Evolutionary conservation across 2,888 invertebrate genomes (phyloP), one percentile per base, ranked within the genome.

Genomic region (Diaprepes abbreviatus): DNA sequence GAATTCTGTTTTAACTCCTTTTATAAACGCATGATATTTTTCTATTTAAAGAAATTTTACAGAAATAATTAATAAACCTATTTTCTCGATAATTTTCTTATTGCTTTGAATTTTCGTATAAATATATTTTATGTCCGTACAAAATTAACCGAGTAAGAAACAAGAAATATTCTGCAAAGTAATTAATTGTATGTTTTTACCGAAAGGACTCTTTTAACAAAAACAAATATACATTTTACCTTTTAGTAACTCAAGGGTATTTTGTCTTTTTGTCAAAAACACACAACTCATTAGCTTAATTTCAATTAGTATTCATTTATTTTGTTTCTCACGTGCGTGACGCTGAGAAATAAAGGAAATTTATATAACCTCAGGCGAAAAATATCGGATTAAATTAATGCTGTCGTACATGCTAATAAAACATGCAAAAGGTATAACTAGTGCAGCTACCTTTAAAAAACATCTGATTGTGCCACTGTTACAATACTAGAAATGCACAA

Each of bases 271-370:
- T 60, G 33, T 16, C 59, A 48, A 33, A 60, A 54, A 31, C 31
- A 54, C 14, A 50, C 35, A 54, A 54, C 33, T 54, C 54, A 54
- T 54, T 54, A 54, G 54, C 35, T 10, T 54, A 31, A 54, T 54
- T 54, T 35, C 36, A 54, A 54, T 54, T 54, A 35, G 54, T 36
- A 54, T 54, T 54, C 54, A 36, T 54, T 54, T 54, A 54, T 54
- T 35, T 35, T n/a, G 19, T 19, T 19, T 54, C 9, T 19, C 21
- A 36, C 36, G 36, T 54, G 54, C 54, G 54, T 54, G 54, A 54
- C 35, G 35, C 17, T 36, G 10, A 36, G 36, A 54, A 54, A 54
- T 35, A 54, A 35, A 54, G 35, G 35, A n/a, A 54, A 54, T 54
- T 54, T 36, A 16, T 35, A 54, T 17, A 54, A 54, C 35, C 35